phyloP scores from a whole-genome alignment of 1,140 invertebrate genomes.

The Drosophila kurseongensis region DNA sequence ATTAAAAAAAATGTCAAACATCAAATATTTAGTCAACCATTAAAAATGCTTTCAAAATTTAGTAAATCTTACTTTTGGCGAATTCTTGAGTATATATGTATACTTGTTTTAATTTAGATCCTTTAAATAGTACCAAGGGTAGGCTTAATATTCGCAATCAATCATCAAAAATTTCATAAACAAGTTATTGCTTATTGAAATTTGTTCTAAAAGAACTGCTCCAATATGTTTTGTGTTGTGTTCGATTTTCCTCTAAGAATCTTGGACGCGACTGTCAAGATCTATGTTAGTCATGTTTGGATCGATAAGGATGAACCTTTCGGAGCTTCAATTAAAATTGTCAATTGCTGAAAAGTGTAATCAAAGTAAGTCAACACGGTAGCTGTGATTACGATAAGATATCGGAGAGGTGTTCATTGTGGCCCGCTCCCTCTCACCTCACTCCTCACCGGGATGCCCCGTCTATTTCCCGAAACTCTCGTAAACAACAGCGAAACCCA shows the following conservation, averaged over 20 bases:
- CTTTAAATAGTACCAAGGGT: too few species aligned
- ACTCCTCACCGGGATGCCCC: slow-evolving; percentile 14
- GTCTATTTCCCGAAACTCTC: slow-evolving; percentile 4
- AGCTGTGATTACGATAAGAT: slow-evolving; percentile 48
- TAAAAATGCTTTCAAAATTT: too few species aligned
- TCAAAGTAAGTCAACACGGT: slow-evolving; percentile 49
- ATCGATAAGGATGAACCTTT: slow-evolving; percentile 52
- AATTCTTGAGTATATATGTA: too few species aligned
- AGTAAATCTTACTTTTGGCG: too few species aligned
- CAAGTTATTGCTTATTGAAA: too few species aligned
- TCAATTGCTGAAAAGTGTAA: slow-evolving; percentile 54
- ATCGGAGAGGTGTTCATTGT: slow-evolving; percentile 10
- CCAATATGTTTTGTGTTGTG: too few species aligned
- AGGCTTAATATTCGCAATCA: too few species aligned
- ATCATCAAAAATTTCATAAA: too few species aligned
- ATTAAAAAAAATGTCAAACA: too few species aligned
- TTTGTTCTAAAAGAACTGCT: too few species aligned
- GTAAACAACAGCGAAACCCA: slow-evolving; percentile 52
- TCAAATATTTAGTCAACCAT: too few species aligned
- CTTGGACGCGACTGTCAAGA: slow-evolving; percentile 14
- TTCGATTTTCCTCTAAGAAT: not conserved
- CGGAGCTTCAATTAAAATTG: slow-evolving; percentile 50
- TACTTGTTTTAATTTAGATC: too few species aligned
- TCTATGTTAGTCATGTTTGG: slow-evolving; percentile 26
- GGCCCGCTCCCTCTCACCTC: not conserved